phyloP scores from a whole-genome alignment of 2,797 vertebrate species.

The Ceryle rudis region DNA sequence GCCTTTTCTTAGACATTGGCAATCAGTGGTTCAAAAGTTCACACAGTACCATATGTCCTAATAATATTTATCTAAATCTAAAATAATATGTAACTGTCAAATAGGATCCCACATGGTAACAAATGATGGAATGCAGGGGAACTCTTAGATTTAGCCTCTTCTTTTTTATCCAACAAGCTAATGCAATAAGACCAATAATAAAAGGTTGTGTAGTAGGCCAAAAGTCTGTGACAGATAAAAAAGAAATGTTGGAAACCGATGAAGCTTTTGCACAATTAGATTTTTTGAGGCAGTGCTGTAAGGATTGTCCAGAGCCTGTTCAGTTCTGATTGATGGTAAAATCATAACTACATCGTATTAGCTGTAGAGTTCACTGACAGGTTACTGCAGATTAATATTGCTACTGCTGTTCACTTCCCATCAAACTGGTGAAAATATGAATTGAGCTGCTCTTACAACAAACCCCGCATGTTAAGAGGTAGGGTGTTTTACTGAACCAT shows the following conservation, averaged over 20 bases:
- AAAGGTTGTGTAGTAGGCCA: constrained; percentile 86
- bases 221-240: constrained; percentile 88
- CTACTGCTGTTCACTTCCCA: constrained; percentile 91
- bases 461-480: constrained; percentile 83
- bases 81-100: constrained; percentile 89
- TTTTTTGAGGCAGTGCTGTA: constrained; percentile 91
- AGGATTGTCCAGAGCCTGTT: constrained; percentile 90
- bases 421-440: constrained; percentile 84
- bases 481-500: constrained; percentile 72
- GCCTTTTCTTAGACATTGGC: constrained; percentile 36
- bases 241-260: constrained; percentile 97
- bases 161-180: constrained; percentile 81
- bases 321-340: constrained; percentile 96
- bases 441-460: constrained; percentile 82
- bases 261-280: constrained; percentile 98
- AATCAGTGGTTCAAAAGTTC: constrained; percentile 90
- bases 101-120: constrained; percentile 85
- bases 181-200: constrained; percentile 90
- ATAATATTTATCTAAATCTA: constrained; percentile 92
- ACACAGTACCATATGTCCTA: constrained; percentile 87
- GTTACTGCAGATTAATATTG: constrained; percentile 94
- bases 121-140: constrained; percentile 90
- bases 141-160: constrained; percentile 79
- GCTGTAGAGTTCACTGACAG: constrained; percentile 94
- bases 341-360: constrained; percentile 98